Evolutionary conservation across 2,888 invertebrate genomes (phyloP).

Genomic region (Serrognathus titanus): DNA sequence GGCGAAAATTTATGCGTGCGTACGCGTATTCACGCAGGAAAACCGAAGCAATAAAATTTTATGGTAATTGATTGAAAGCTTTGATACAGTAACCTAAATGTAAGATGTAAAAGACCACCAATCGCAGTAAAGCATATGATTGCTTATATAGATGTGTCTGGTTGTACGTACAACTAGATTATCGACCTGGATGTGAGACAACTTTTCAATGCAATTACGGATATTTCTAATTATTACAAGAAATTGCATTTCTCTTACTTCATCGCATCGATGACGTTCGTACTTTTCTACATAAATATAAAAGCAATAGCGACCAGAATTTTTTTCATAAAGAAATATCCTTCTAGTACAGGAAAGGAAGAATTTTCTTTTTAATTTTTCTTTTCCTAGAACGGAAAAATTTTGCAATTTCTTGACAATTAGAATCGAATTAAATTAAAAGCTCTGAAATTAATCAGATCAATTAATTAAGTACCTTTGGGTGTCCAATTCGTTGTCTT

Average conservation of each 20-base stretch:
- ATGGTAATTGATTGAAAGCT: not conserved
- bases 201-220: constrained; percentile 13
- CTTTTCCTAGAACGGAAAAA: too few species aligned
- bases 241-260: constrained; percentile 11
- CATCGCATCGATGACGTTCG: not conserved
- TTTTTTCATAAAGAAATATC: too few species aligned
- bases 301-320: too few species aligned
- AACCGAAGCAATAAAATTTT: not conserved
- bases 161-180: constrained; percentile 8
- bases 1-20: too few species aligned
- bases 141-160: not conserved
- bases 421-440: too few species aligned
- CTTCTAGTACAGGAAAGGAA: too few species aligned
- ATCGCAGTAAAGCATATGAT: not conserved
- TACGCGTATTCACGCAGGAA: not conserved
- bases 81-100: constrained; percentile 1
- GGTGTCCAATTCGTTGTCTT: not conserved
- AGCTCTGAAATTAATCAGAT: not conserved
- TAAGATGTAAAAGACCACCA: not conserved
- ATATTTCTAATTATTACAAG: constrained; percentile 13
- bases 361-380: too few species aligned
- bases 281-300: too few species aligned
- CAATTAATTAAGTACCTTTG: not conserved
- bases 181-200: constrained; percentile 9
- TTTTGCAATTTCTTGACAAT: too few species aligned